phyloP scores from a whole-genome alignment of 2,888 invertebrate species.

The Esperia sulphurella region DNA sequence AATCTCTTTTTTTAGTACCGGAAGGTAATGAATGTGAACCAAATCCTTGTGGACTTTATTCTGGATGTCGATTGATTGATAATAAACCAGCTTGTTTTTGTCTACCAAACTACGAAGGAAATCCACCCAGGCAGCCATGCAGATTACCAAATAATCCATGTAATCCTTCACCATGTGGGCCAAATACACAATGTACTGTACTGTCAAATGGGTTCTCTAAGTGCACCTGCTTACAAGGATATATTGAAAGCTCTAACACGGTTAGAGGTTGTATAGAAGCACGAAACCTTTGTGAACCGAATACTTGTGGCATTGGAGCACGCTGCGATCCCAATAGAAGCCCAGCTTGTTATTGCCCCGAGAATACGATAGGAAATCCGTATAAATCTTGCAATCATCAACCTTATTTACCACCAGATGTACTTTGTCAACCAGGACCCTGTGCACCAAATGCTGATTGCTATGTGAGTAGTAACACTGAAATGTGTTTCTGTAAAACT shows the following conservation, averaged over 20 bases:
- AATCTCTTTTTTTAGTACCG: conserved; percentile 82
- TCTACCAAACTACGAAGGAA: conserved; percentile 91
- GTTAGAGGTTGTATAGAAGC: conserved; percentile 90
- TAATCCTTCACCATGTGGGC: conserved; percentile 91
- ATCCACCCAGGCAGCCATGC: conserved; percentile 86
- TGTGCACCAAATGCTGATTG: conserved; percentile 92
- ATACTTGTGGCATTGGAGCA: conserved; percentile 88
- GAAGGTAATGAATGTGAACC: conserved; percentile 91
- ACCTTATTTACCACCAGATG: conserved; percentile 71
- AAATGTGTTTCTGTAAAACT: conserved; percentile 89
- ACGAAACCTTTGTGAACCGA: conserved; percentile 89
- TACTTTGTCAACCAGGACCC: conserved; percentile 89
- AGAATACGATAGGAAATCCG: conserved; percentile 89
- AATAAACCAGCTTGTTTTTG: conserved; percentile 92
- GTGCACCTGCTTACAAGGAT: conserved; percentile 91
- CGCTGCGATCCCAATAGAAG: conserved; percentile 87
- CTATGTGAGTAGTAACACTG: conserved; percentile 88
- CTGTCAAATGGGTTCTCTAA: conserved; percentile 89
- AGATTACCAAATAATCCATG: conserved; percentile 88
- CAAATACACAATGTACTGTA: conserved; percentile 90
- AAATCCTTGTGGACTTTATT: conserved; percentile 90
- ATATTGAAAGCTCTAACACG: conserved; percentile 92
- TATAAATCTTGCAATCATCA: conserved; percentile 85
- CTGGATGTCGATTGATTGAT: conserved; percentile 88
- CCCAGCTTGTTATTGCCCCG: conserved; percentile 93